Conservation (phyloP, 2,113 vertebrate genomes). For the Eulemur rufifrons region DNA sequence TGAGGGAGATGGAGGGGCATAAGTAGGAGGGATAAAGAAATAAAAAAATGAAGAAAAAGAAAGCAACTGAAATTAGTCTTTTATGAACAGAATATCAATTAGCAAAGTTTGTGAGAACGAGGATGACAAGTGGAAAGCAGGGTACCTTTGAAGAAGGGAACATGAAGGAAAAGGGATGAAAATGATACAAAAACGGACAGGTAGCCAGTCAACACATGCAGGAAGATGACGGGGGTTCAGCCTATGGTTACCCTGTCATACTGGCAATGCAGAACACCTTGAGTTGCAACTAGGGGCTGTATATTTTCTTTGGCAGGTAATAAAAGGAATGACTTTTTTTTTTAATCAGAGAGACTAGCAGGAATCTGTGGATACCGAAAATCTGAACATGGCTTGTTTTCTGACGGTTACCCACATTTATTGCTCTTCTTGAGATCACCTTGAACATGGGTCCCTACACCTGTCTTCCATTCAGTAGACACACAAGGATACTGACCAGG, state of each 20-base stretch:
- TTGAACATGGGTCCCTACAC: neutral
- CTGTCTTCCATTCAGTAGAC: neutral
- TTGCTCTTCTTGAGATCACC: neutral
- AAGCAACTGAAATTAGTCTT: neutral
- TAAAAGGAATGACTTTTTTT: neutral
- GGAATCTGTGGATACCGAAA: neutral
- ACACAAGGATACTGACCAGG: neutral
- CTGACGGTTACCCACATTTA: accelerated
- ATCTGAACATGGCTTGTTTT: neutral
- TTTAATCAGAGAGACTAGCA: neutral
- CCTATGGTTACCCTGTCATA: neutral
- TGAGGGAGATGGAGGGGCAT: neutral
- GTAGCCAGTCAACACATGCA: neutral
- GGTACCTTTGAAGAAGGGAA: neutral
- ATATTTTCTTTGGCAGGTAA: neutral
- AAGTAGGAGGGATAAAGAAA: neutral
- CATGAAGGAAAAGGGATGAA: neutral
- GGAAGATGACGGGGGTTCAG: neutral
- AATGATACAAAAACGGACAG: neutral
- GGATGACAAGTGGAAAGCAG: neutral
- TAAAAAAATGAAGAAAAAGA: neutral
- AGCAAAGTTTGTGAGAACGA: neutral
- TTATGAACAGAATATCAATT: neutral
- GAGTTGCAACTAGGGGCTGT: neutral
- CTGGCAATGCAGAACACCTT: accelerated